Percentiles rank a stretch among this genome's conserved stretches.
These are phyloP conservation scores for Virgularia gustaviana DNA, from an alignment of 92 coral and sea anemone species.

Conservation along the genomic window DNA sequence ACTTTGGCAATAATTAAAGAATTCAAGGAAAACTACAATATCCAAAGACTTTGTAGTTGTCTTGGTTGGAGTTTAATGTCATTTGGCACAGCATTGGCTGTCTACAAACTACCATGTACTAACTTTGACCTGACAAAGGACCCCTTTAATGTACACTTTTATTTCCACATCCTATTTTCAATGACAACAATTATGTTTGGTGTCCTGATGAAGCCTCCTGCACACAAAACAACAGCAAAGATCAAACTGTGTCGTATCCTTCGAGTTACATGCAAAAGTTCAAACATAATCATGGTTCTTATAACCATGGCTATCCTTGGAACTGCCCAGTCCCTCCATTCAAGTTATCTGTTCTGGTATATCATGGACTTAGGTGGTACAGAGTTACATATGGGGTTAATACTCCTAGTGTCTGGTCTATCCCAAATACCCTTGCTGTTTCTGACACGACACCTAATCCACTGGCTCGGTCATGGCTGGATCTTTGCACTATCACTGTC, in stretches of 20 bases:
- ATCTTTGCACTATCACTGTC: constrained; percentile 67
- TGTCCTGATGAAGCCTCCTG: constrained; percentile 58
- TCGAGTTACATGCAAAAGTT: constrained; percentile 61
- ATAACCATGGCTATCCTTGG: constrained; percentile 73
- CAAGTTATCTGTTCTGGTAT: constrained; percentile 94
- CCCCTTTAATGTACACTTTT: constrained; percentile 82
- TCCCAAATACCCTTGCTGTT: constrained; percentile 72
- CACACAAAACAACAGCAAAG: constrained; percentile 64
- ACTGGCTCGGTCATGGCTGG: constrained; percentile 72
- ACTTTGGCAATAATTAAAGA: constrained; percentile 62
- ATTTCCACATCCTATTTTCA: constrained; percentile 61
- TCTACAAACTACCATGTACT: constrained; percentile 70
- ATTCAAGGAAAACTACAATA: constrained; percentile 48
- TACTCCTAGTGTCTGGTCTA: constrained; percentile 59
- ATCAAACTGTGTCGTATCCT: constrained; percentile 64
- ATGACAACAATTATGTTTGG: constrained; percentile 65
- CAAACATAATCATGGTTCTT: constrained; percentile 64
- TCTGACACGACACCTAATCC: constrained; percentile 63
- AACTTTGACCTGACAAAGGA: constrained; percentile 59
- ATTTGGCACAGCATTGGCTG: constrained; percentile 56
- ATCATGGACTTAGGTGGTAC: constrained; percentile 79
- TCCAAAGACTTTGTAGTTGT: constrained; percentile 56
- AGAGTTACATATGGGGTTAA: constrained; percentile 69
- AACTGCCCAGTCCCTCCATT: constrained; percentile 82
- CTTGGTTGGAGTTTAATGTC: constrained; percentile 73